These are phyloP conservation scores for Pempheris klunzingeri DNA, from an alignment of 2,797 vertebrate genomes.

Conservation along the genomic window DNA sequence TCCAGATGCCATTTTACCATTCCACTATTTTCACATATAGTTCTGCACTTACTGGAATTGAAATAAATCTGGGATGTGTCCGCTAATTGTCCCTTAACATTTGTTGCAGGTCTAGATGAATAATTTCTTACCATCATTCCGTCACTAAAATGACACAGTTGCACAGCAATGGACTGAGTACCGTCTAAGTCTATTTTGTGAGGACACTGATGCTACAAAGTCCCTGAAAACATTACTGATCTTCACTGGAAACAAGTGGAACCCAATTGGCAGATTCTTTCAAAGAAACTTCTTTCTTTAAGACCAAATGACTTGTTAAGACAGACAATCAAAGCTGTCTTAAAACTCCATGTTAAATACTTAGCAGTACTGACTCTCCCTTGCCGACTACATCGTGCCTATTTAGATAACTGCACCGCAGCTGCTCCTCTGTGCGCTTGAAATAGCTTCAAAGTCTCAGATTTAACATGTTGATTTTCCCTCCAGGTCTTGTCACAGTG, in stretches of 20 bases:
- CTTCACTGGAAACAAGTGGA: background rate
- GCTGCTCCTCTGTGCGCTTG: constrained; percentile 29
- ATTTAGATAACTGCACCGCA: constrained; percentile 9
- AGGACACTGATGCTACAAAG: background rate
- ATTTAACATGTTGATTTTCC: constrained; percentile 25
- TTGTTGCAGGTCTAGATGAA: background rate
- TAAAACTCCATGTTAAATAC: constrained; percentile 4
- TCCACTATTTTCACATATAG: background rate
- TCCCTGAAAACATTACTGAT: background rate
- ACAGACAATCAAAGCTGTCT: constrained; percentile 7
- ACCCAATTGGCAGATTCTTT: background rate
- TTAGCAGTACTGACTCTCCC: constrained; percentile 29
- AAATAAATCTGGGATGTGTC: background rate
- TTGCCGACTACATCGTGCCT: constrained; percentile 20
- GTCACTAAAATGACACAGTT: background rate
- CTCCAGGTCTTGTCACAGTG: constrained; percentile 19
- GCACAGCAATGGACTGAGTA: too few relatives aligned
- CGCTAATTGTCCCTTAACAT: background rate
- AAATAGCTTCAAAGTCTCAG: constrained; percentile 33
- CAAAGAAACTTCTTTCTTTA: background rate
- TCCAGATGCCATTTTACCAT: background rate
- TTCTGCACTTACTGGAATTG: background rate
- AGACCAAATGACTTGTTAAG: background rate
- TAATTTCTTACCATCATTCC: background rate
- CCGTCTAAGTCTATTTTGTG: background rate